Evolutionary conservation across 2,113 vertebrate genomes (phyloP).

Genomic region (Alaudala cheleensis): DNA sequence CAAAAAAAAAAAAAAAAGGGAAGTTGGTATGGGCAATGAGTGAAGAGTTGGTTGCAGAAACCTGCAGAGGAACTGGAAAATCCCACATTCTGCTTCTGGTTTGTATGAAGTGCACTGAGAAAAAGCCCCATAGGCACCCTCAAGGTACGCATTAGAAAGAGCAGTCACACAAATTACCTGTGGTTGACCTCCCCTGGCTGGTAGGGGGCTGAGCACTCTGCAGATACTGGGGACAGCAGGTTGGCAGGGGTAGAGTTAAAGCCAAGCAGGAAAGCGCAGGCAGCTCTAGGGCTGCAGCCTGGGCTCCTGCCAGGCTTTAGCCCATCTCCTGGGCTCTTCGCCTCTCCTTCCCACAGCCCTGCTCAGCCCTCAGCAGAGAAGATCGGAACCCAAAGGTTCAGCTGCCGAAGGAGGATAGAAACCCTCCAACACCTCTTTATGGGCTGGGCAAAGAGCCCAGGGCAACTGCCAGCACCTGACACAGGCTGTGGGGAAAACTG

Average conservation of each 20-base stretch:
- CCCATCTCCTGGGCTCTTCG: no score
- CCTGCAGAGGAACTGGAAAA: not conserved
- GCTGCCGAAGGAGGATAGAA: accelerated
- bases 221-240: accelerated
- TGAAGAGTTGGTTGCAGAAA: not conserved
- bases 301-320: accelerated
- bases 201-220: accelerated
- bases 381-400: accelerated
- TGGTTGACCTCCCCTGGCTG: accelerated
- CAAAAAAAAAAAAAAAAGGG: not conserved
- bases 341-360: accelerated
- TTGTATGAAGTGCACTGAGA: accelerated
- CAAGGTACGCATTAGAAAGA: not conserved
- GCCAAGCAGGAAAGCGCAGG: accelerated
- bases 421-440: accelerated
- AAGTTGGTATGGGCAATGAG: not conserved
- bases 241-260: not conserved
- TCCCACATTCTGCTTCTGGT: accelerated
- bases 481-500: not conserved
- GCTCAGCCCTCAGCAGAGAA: accelerated
- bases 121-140: not conserved
- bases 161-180: not conserved
- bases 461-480: no score
- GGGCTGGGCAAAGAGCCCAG: not conserved
- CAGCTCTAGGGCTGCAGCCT: not conserved